Evolutionary conservation across 2,797 vertebrate genomes (phyloP), one percentile per base, ranked within the genome.

Genomic region (Cheirogaleus major): DNA sequence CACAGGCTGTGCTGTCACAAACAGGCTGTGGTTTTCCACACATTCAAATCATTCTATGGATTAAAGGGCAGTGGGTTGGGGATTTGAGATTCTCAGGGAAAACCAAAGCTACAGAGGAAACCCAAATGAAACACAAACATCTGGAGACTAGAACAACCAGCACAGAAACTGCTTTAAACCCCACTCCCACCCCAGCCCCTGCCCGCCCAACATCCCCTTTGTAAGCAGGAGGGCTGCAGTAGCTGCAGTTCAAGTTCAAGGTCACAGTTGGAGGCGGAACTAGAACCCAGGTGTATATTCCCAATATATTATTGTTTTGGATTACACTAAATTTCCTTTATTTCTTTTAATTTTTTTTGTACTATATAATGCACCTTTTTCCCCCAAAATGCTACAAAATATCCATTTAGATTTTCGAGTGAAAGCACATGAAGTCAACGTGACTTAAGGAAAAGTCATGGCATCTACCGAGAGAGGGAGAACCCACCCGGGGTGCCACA

Each of bases 41-140:
- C 3, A 0, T 25, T 32, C 41, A 1, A 0, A 3, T 12, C 27
- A 0, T 1, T 45, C 27, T 27, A 2, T 0, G 3, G 70, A 17
- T 10, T n/a, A 10, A 13, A 11, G 32, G 32, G 52, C 55, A 72
- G 43, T 11, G 4, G 14, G 30, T 1, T 0, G 12, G 17, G 17
- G 32, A 23, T 6, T 11, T 8, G 22, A 14, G 25, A 50, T 41
- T 30, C 84, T 78, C 25, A 22, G 13, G 22, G 32, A 38, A 35
- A 63, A n/a, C 25, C 1, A 9, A 23, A 17, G 38, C 63, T 18
- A 43, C 0, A 3, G n/a, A 30, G 22, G 41, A 57, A 41, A 48
- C n/a, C 27, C 9, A 45, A 18, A 1, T 0, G 15, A 12, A 7
- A 27, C 6, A 18, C 0, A 10, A 50, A 30, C 13, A 2, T 1